These are phyloP conservation scores for Hystrix brachyura DNA, from an alignment of 2,113 vertebrate genomes.

Conservation along the genomic window DNA sequence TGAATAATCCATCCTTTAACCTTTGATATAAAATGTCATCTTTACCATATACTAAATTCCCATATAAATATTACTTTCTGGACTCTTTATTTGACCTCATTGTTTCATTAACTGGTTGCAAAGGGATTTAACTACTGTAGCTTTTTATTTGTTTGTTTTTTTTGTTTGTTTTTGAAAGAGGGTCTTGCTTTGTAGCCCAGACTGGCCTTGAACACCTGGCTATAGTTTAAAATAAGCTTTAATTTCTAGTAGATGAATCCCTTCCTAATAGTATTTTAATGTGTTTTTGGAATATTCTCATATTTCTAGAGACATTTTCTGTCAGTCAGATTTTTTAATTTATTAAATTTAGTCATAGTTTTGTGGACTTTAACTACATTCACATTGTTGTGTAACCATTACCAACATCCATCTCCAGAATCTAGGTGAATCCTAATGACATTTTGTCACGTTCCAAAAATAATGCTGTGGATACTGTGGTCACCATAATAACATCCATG, in stretches of 20 bases:
- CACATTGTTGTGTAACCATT: no score
- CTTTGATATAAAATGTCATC: background rate
- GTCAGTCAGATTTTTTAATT: background rate
- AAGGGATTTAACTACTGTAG: background rate
- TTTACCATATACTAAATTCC: background rate
- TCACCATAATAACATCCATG: background rate
- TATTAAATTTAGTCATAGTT: background rate
- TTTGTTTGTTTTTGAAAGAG: background rate
- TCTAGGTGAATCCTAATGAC: background rate
- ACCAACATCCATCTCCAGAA: background rate
- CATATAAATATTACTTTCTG: background rate
- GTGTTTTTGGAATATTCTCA: background rate
- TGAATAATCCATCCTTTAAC: background rate
- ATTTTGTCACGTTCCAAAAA: conserved; percentile 15
- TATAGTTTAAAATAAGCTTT: background rate
- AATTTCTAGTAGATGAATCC: background rate
- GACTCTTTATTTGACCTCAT: background rate
- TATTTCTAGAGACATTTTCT: background rate
- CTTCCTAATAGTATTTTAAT: background rate
- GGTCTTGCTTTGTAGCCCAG: background rate
- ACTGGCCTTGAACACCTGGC: background rate
- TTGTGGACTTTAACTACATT: background rate
- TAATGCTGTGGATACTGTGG: background rate
- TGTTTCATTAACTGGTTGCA: background rate
- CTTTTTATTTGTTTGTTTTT: background rate